Conservation (phyloP, 2,888 invertebrate species). For the Tineola bisselliella region DNA sequence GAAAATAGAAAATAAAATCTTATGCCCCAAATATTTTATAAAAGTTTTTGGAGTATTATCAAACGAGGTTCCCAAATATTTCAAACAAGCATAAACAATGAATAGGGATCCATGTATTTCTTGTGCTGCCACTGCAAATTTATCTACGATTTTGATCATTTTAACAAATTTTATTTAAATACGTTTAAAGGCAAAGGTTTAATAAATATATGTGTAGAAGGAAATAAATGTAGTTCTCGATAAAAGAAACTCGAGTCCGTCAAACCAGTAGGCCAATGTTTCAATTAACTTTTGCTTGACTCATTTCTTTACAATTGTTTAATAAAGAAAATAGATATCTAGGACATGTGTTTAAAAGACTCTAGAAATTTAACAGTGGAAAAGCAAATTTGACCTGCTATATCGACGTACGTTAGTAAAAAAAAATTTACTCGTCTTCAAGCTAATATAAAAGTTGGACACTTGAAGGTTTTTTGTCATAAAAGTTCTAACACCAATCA, state of each 20-base stretch:
- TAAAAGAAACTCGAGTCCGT: neutral
- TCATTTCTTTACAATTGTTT: no score
- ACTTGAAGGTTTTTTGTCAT: neutral
- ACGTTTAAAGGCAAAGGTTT: neutral
- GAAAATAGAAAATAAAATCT: conserved; percentile 36
- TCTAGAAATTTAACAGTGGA: no score
- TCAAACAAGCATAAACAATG: conserved; percentile 43
- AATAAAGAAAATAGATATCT: no score
- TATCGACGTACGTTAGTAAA: neutral
- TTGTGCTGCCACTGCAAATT: conserved; percentile 28
- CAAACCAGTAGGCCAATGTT: neutral
- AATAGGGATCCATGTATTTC: conserved; percentile 45
- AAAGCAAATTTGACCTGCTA: neutral
- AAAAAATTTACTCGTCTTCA: neutral
- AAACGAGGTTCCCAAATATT: conserved; percentile 45
- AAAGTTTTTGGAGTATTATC: conserved; percentile 26
- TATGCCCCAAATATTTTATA: conserved; percentile 30
- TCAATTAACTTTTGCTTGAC: no score
- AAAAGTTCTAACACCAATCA: no score
- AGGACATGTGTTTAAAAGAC: no score
- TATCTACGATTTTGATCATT: neutral
- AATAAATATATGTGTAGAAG: neutral
- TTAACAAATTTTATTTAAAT: neutral
- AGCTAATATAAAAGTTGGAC: neutral
- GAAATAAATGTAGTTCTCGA: no score